Conservation (phyloP, 1,140 invertebrate genomes). For the Musca domestica region DNA sequence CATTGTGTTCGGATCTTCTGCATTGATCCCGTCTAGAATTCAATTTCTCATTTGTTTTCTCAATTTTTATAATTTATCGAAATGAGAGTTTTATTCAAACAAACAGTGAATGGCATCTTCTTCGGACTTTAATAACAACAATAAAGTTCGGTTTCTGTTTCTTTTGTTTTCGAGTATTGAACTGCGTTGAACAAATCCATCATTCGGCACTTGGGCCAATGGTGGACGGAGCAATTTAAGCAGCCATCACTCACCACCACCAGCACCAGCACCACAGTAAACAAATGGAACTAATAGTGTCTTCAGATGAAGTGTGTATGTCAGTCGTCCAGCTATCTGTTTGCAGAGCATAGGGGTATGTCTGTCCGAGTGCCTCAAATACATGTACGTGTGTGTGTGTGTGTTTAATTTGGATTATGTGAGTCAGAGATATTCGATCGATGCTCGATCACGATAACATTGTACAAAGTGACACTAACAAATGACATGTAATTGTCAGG, state of each 20-base stretch:
- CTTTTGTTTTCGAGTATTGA: neutral
- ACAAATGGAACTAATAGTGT: too few species aligned
- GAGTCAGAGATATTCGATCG: too few species aligned
- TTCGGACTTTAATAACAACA: neutral
- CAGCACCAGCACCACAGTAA: too few species aligned
- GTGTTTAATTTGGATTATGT: too few species aligned
- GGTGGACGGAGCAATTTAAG: neutral
- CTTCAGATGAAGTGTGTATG: too few species aligned
- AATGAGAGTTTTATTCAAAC: neutral
- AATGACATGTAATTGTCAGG: slow-evolving; percentile 16
- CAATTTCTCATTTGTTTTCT: neutral
- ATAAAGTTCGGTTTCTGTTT: neutral
- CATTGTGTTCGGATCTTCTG: neutral
- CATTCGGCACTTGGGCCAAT: neutral
- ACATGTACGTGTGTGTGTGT: too few species aligned
- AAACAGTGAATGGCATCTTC: neutral
- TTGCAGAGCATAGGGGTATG: too few species aligned
- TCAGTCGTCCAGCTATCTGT: too few species aligned
- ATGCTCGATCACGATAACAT: too few species aligned
- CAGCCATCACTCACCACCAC: neutral
- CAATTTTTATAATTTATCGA: slow-evolving; percentile 10
- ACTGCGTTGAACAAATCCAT: neutral
- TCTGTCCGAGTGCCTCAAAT: too few species aligned
- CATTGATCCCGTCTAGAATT: neutral
- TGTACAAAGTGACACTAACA: neutral